Conservation (phyloP, 2,797 vertebrate genomes). For the Alectoris magna region DNA sequence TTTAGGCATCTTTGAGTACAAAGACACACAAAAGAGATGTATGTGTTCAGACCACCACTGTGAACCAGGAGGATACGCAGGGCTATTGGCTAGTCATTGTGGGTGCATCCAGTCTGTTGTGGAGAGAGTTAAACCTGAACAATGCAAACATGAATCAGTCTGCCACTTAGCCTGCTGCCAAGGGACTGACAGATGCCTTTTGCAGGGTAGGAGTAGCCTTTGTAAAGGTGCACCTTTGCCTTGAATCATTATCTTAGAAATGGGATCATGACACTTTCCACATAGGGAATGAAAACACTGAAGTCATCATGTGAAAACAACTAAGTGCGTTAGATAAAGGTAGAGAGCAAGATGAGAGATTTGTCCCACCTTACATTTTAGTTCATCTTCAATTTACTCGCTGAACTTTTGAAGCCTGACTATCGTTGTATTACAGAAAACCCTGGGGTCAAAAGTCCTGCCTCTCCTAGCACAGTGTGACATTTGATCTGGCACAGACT, state of each 20-base stretch:
- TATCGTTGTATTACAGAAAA: neutral
- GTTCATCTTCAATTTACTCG: neutral
- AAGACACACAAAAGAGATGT: neutral
- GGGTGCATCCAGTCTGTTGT: neutral
- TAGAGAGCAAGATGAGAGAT: neutral
- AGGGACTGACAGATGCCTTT: neutral
- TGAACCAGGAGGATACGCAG: neutral
- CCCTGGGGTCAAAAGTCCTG: neutral
- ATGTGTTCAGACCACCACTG: neutral
- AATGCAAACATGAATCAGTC: neutral
- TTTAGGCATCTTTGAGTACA: neutral
- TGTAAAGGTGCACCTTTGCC: neutral
- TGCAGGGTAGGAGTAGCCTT: neutral
- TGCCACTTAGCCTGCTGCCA: neutral
- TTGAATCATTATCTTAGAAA: neutral
- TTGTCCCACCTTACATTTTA: neutral
- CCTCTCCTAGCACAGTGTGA: neutral
- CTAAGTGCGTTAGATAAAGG: neutral
- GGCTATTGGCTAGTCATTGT: neutral
- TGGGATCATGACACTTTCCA: neutral
- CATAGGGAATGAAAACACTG: neutral
- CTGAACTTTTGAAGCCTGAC: neutral
- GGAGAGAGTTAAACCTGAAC: neutral
- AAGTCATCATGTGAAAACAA: neutral
- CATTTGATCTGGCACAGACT: neutral